Evolutionary conservation across 2,113 vertebrate species (phyloP), one percentile per base, ranked within the genome.

Genomic region (Sminthopsis crassicaudata): DNA sequence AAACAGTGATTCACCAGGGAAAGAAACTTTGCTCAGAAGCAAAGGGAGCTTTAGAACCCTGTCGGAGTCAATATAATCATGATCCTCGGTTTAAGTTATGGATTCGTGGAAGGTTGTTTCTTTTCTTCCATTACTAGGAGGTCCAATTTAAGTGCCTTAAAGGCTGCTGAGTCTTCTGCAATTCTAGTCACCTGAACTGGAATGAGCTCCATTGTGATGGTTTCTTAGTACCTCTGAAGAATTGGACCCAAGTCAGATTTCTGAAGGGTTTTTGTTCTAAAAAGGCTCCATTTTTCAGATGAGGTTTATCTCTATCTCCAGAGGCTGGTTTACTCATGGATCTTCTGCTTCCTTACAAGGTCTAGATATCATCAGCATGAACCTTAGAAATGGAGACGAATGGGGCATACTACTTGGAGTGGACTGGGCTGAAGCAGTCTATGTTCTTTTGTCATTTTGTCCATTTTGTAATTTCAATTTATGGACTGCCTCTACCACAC

Each of bases 21-120:
- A 54, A 22, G 53, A 2, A 54, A 54, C 53, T 54, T 54, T 23
- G 19, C 6, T 54, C 53, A 22, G 9, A 55, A 4, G 91, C 89
- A 91, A 51, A 93, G 53, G 53, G 46, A 14, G 51, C 24, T 51
- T 98, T 98, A 99, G 98, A 99, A 99, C 52, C 99, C 99, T 0
- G 99, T 99, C 84, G 99, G 99, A 30, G 99, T 99, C 91, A 99
- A 99, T 96, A 99, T 98, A 8, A 99, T 99, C 98, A 99, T 97
- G 98, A 99, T 99, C 55, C 99, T 98, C 1, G 98, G 99, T 96
- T 99, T 99, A 96, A 99, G 92, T 98, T 99, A 98, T 99, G 99
- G 57, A 99, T 98, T 91, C 98, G 98, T 6, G 98, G 95, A 11
- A 24, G 98, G 95, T 36, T 94, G 98, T 93, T 97, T 99, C 97